Base-by-base conservation (phyloP, 2,113 vertebrate species). In the Mesocricetus auratus region DNA sequence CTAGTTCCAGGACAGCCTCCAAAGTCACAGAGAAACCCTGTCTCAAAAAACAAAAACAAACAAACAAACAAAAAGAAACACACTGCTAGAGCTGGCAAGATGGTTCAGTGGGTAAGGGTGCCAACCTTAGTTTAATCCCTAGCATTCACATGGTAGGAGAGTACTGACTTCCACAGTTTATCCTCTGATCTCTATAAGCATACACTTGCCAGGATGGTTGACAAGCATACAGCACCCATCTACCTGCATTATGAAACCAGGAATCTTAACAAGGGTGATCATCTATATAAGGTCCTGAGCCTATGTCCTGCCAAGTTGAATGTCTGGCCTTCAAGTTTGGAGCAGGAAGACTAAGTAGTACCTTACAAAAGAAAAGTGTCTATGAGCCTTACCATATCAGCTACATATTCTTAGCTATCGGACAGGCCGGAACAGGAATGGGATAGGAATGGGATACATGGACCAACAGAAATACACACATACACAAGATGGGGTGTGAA, bases 251-350 rank as follows among this genome's bases (percentile, higher is more conserved):
- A 10, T 2, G 1, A 15, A 42, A 58, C 16, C 11, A 7, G 39
- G 3, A 16, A 36, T 53, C 15, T 71, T 69, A 71, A 11, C 22
- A 88, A 45, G 45, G 47, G 3, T 29, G 86, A 50, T n/a, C 1
- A 6, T 33, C 58, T 26, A 74, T 5, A 11, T 29, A 3, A 42
- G n/a, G 24, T 24, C 19, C 21, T 13, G 16, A 60, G 5, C 6
- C 56, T 83, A 42, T 42, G 4, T 4, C 45, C 62, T 36, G 68
- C 2, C 29, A 69, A 24, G 24, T 33, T 26, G 16, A 39, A 42
- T 17, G 1, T 9, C 74, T 13, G 10, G 64, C 26, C 6, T 3
- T n/a, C 5, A 19, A 39, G 31, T 60, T 69, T 3, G 0, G 16
- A 45, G 8, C 7, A 90, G 83, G 16, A 73, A 58, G 64, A 17